These are phyloP conservation scores for Eciton burchellii DNA, from an alignment of 1,140 invertebrate genomes.

Conservation along the genomic window DNA sequence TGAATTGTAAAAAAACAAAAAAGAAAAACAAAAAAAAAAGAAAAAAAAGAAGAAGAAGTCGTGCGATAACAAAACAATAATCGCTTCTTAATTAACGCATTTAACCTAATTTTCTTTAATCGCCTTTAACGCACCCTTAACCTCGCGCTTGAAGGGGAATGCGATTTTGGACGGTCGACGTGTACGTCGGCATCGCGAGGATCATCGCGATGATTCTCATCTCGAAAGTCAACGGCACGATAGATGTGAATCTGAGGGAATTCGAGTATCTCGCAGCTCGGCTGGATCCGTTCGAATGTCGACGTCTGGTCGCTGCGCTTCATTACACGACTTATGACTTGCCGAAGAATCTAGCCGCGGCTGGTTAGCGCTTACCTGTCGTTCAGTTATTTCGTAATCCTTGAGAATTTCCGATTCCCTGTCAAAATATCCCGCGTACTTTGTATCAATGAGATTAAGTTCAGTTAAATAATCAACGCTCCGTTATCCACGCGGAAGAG, in stretches of 20 bases:
- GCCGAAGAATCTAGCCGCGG: constrained; percentile 82
- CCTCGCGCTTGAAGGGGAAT: constrained; percentile 15
- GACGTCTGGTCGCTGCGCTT: constrained; percentile 86
- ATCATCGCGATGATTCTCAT: neutral
- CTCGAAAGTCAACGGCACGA: constrained; percentile 74
- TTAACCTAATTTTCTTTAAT: neutral
- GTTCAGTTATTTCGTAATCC: neutral
- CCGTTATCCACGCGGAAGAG: constrained; percentile 73
- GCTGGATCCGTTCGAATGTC: constrained; percentile 86
- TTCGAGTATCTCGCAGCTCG: constrained; percentile 86
- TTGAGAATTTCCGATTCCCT: neutral
- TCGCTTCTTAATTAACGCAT: constrained; percentile 5
- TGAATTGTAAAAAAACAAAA: constrained; percentile 12
- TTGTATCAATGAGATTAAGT: neutral
- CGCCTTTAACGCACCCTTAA: neutral
- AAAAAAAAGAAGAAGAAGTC: neutral
- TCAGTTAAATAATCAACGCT: neutral
- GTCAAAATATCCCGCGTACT: neutral
- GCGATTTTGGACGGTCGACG: neutral
- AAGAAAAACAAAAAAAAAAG: no score
- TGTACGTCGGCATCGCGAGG: constrained; percentile 1
- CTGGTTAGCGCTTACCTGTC: constrained; percentile 77
- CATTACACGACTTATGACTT: constrained; percentile 86
- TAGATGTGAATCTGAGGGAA: constrained; percentile 87
- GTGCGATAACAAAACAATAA: neutral